phyloP scores from a whole-genome alignment of 2,888 invertebrate genomes.

The Athrips mouffetella region DNA sequence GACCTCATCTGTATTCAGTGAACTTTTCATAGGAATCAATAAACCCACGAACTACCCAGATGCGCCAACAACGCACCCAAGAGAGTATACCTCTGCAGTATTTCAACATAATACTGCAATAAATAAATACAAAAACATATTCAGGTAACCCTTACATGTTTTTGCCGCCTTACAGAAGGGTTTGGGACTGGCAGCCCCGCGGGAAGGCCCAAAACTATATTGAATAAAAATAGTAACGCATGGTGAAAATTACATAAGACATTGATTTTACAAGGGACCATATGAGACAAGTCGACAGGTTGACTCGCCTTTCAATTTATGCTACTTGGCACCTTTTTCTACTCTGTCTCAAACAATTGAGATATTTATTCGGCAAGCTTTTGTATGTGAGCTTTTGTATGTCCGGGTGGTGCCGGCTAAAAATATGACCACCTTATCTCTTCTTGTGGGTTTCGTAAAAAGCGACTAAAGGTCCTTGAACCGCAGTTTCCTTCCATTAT shows the following conservation, averaged over 20 bases:
- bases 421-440: no score
- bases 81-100: constrained; percentile 10
- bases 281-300: not conserved
- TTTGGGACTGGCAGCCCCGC: constrained; percentile 3
- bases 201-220: constrained; percentile 19
- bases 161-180: not conserved
- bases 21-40: constrained; percentile 14
- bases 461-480: no score
- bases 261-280: constrained; percentile 19
- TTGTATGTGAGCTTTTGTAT: no score
- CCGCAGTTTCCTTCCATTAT: no score
- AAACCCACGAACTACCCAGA: constrained; percentile 1
- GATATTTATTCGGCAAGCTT: no score
- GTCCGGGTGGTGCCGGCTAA: no score
- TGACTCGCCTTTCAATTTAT: not conserved
- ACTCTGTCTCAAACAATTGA: no score
- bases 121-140: constrained; percentile 5
- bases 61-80: constrained; percentile 8
- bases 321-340: not conserved
- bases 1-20: not conserved
- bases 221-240: constrained; percentile 16
- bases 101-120: constrained; percentile 13
- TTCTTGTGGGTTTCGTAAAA: no score
- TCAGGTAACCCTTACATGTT: constrained; percentile 10
- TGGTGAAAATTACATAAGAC: constrained; percentile 12